phyloP scores from a whole-genome alignment of 2,888 invertebrate species.

The Thecophora atra region DNA sequence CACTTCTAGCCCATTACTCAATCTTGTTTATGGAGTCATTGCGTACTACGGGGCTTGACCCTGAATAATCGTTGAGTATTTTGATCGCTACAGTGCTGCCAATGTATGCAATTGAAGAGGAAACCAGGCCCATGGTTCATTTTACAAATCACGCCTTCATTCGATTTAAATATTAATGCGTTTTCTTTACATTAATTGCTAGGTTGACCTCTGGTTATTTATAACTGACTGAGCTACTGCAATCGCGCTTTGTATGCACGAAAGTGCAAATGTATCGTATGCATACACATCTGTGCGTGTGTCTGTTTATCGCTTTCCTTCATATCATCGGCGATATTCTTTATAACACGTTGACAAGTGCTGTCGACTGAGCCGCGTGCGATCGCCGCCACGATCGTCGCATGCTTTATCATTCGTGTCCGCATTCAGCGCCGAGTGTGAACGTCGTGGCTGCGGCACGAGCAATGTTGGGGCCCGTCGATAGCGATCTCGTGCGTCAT shows the following conservation, averaged over 20 bases:
- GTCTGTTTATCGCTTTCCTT: neutral
- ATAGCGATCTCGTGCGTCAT: conserved; percentile 49
- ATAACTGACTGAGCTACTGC: conserved; percentile 13
- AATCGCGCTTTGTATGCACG: neutral
- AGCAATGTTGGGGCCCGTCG: conserved; percentile 36
- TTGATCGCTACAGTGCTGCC: no score
- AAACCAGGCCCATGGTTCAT: no score
- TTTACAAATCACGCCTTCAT: neutral
- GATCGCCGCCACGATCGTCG: conserved; percentile 19
- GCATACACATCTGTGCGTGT: neutral
- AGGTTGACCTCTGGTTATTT: conserved; percentile 33
- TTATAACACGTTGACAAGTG: conserved; percentile 21
- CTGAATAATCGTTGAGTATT: no score
- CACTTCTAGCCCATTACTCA: no score
- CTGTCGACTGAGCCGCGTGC: conserved; percentile 30
- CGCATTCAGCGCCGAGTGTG: neutral
- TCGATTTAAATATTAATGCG: neutral
- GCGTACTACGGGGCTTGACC: no score
- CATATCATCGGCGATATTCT: neutral
- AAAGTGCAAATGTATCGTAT: neutral
- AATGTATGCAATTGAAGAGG: no score
- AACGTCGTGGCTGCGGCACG: conserved; percentile 15
- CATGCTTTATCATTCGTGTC: conserved; percentile 27
- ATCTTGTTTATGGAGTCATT: no score
- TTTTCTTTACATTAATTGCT: conserved; percentile 1